A percentile compares a stretch with the other conserved stretches of the same genome.
Evolutionary conservation across 2,113 vertebrate species (phyloP).

Genomic region (Meles meles): DNA sequence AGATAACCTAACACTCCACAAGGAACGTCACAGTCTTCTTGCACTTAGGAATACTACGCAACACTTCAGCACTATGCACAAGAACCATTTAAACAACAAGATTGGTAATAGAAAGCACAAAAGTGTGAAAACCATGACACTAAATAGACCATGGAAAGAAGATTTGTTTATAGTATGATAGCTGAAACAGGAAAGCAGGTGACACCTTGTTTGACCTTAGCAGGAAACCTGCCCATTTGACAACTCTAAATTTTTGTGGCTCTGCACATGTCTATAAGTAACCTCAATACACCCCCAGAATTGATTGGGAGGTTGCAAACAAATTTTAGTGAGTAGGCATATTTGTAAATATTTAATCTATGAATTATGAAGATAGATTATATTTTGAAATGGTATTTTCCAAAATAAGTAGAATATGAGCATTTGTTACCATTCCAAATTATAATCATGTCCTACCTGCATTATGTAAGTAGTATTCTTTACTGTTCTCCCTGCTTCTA

Average conservation of each 20-base stretch:
- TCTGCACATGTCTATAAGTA: background rate
- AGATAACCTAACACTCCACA: background rate
- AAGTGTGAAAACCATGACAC: background rate
- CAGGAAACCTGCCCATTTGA: background rate
- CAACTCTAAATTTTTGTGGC: background rate
- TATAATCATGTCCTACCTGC: background rate
- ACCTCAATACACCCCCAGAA: background rate
- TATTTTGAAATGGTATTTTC: background rate
- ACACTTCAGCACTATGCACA: background rate
- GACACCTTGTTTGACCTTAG: background rate
- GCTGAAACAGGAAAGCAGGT: background rate
- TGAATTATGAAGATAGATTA: background rate
- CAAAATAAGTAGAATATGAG: background rate
- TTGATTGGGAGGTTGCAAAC: background rate
- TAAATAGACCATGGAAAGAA: background rate
- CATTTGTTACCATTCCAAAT: background rate
- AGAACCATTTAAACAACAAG: background rate
- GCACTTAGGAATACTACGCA: background rate
- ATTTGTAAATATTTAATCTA: background rate
- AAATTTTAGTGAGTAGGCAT: background rate
- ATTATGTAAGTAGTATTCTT: background rate
- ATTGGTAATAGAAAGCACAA: background rate
- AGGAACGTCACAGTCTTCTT: background rate
- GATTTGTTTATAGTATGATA: background rate
- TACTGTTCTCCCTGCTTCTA: background rate